Base-by-base conservation (phyloP, 2,113 vertebrate species). In the Galemys pyrenaicus region DNA sequence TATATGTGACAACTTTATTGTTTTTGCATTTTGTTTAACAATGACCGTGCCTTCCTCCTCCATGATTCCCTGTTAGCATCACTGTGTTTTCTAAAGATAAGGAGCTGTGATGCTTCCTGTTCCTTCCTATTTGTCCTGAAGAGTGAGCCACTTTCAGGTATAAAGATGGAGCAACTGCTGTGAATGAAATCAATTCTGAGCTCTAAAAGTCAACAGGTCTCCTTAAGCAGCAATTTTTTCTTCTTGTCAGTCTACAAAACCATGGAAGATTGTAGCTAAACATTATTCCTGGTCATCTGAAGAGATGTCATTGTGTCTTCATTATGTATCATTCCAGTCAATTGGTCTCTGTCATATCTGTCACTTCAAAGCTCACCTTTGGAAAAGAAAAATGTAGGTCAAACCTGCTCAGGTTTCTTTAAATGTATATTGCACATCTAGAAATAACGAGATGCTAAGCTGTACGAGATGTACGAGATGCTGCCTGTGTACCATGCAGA, bases 121-220 rank as follows among this genome's bases (percentile, higher is more conserved):
- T 92, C 91, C 46, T 46, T 95, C 58, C 9, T 91, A 3, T 87
- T 92, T 87, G 11, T 86, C 95, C 58, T 70, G 58, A 13, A 41
- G 39, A 89, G 17, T 32, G 15, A 77, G 5, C 0, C 24, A 51
- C 37, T 75, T 95, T 82, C 35, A 82, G 70, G 46, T 86, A 91
- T 81, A 94, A 92, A 62, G 9, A 88, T 64, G 0, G 65, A 79
- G 88, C 91, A 92, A 74, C 64, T 81, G 64, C 74, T 96, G 51
- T 70, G 91, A 64, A 13, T 44, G 22, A 41, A 39, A 89, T 96
- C 70, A 89, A 11, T 94, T 96, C 46, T 91, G 44, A 96, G 74
- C 58, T 74, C 10, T 70, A 92, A 95, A 95, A 94, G 90, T 78
- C 92, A 96, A 87, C 67, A 86, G 81, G 65, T 97, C 2, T 91